Evolutionary conservation across 1,140 invertebrate species (phyloP), one percentile per base, ranked within the genome.

Genomic region (Cephus cinctus): DNA sequence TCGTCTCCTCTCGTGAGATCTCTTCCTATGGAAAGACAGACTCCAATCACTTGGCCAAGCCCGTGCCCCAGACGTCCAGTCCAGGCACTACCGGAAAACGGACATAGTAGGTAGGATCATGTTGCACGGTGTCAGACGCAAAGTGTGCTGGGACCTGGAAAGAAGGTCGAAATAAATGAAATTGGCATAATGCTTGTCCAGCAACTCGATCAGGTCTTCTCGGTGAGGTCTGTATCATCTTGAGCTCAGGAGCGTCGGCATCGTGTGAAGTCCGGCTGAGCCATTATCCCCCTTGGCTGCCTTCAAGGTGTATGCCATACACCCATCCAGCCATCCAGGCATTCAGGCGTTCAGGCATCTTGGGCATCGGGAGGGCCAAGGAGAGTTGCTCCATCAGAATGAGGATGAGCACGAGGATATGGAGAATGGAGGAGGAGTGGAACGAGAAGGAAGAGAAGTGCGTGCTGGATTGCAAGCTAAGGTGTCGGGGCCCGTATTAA

Each of bases 221-320:
- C n/a, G 40, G 47, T 53, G 56, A 59, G 63, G 59, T 63, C 59
- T 65, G 67, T 71, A 71, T 75, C 71, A 72, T 73, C 67, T 63
- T 67, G 57, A 41, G 47, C 50, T 52, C 57, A 42, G 60, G 53
- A 47, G 46, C 62, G 65, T 72, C 71, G 73, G 73, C 73, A 63
- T 76, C 73, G 73, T 76, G 73, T 76, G 73, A 76, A 76, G 73
- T 76, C 71, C 69, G 47, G 55, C 64, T 58, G 64, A 65, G 67
- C 51, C 47, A 69, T 73, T 72, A 67, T 70, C 59, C 69, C 64
- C 63, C 64, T 67, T 52, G 50, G 56, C 61, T 69, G 61, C 63
- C 66, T 66, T 54, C 63, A 51, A 70, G 63, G 56, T 63, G 54
- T 66, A 64, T 25, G 6, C 22, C 23, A 22, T 15, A 16, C 31